Evolutionary conservation across 2,113 vertebrate genomes (phyloP), one percentile per base, ranked within the genome.

Genomic region (Gyps fulvus): DNA sequence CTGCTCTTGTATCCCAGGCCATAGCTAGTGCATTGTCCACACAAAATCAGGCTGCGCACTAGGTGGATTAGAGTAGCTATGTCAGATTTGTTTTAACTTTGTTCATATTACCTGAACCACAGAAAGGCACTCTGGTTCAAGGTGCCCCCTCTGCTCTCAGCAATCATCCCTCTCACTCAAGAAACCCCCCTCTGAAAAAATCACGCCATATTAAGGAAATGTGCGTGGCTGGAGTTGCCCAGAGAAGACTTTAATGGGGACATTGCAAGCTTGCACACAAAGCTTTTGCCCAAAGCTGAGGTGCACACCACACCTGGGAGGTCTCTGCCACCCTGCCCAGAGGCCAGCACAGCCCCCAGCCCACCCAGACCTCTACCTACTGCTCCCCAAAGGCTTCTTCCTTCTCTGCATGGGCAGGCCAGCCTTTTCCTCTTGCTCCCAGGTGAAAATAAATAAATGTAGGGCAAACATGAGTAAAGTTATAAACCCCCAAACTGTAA

Each of bases 1-100:
- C 79, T 91, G 50, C 71, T 62, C 34, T 66, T 29, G 23, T 9
- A 45, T 42, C 59, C 63, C 63, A 57, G 40, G 62, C 20, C 66
- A 49, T 1, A 27, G 45, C 14, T 31, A 27, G 18, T 12, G 67
- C 21, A 2, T 5, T 49, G 27, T 13, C 57, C 2, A 1, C 25
- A 36, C 58, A 49, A 61, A 89, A 16, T 16, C 23, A 22, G 67
- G n/a, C 61, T 10, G 11, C 7, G 22, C 18, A 10, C 22, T 6
- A 4, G 10, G 71, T 61, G 71, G 54, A 8, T 78, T 81, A 47
- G 15, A 72, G 54, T 16, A 47, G 52, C 25, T 63, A 7, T 32
- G 16, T 18, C 47, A 19, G 49, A 13, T 69, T 69, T 77, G 23
- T 1, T 36, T 61, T 77, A 71, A 34, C 83, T 27, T 38, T 40